Evolutionary conservation across 1,140 invertebrate species (phyloP).

Genomic region (Adelges cooleyi): DNA sequence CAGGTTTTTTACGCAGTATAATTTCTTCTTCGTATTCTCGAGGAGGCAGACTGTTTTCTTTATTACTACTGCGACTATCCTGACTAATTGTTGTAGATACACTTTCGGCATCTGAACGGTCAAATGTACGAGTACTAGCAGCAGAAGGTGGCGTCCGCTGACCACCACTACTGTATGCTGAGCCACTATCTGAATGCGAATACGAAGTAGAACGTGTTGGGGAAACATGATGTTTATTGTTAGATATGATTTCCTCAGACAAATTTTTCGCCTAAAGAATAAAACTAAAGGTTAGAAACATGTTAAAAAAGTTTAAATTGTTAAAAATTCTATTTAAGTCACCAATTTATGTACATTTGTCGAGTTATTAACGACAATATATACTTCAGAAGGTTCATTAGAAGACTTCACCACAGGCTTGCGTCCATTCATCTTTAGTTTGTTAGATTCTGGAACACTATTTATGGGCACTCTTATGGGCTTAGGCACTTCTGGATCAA

Average conservation of each 20-base stretch:
- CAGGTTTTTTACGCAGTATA: conserved; percentile 46
- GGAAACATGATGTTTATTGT: conserved; percentile 38
- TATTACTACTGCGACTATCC: conserved; percentile 57
- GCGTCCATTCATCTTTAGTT: conserved; percentile 11
- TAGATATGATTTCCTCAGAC: conserved; percentile 27
- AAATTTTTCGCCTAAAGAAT: conserved; percentile 14
- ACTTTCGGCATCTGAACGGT: conserved; percentile 61
- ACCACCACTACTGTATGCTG: conserved; percentile 34
- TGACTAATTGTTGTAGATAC: conserved; percentile 67
- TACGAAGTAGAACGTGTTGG: conserved; percentile 36
- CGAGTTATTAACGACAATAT: conserved; percentile 35
- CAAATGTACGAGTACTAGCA: conserved; percentile 35
- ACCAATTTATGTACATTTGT: conserved; percentile 32
- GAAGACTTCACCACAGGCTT: not conserved
- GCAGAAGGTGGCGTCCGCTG: conserved; percentile 36
- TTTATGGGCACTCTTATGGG: not conserved
- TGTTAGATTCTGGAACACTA: not conserved
- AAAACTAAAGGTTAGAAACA: not conserved
- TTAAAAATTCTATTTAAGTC: conserved; percentile 19
- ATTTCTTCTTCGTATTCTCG: conserved; percentile 42
- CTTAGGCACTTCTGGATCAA: conserved; percentile 2
- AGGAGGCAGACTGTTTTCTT: conserved; percentile 44
- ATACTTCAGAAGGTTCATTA: conserved; percentile 34
- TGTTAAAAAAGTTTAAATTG: not conserved
- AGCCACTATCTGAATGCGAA: conserved; percentile 34